Conservation (phyloP, 2,797 vertebrate genomes). For the Anguilla marmorata region DNA sequence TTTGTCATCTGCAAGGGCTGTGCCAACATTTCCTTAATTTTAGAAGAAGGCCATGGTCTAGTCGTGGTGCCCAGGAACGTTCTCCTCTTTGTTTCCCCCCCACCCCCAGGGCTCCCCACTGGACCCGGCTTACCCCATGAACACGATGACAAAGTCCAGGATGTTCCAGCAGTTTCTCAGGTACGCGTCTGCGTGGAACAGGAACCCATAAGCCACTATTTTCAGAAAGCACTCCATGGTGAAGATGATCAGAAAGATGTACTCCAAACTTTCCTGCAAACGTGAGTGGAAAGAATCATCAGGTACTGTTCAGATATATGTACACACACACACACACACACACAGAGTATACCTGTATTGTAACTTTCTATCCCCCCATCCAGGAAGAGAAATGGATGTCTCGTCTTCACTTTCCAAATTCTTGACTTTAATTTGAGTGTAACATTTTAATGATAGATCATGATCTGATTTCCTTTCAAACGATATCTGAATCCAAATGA, state of each 20-base stretch:
- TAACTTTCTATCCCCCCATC: not conserved
- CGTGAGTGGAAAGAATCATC: not conserved
- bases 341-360: not conserved
- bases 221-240: constrained; percentile 88
- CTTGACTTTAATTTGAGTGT: no score
- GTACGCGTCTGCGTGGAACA: constrained; percentile 89
- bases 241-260: constrained; percentile 91
- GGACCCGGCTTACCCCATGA: constrained; percentile 79
- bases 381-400: not conserved
- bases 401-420: no score
- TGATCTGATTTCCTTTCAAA: not conserved
- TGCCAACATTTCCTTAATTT: not conserved
- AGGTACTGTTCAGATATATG: not conserved
- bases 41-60: not conserved
- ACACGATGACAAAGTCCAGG: constrained; percentile 88
- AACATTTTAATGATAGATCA: not conserved
- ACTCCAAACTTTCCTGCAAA: constrained; percentile 88
- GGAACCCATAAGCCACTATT: constrained; percentile 89
- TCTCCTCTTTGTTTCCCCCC: not conserved
- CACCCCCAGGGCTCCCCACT: not conserved
- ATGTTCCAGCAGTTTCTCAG: constrained; percentile 91
- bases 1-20: not conserved
- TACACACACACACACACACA: not conserved
- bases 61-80: not conserved
- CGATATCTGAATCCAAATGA: not conserved